Evolutionary conservation across 2,888 invertebrate species (phyloP), one percentile per base, ranked within the genome.

Genomic region (Dasypolia templi): DNA sequence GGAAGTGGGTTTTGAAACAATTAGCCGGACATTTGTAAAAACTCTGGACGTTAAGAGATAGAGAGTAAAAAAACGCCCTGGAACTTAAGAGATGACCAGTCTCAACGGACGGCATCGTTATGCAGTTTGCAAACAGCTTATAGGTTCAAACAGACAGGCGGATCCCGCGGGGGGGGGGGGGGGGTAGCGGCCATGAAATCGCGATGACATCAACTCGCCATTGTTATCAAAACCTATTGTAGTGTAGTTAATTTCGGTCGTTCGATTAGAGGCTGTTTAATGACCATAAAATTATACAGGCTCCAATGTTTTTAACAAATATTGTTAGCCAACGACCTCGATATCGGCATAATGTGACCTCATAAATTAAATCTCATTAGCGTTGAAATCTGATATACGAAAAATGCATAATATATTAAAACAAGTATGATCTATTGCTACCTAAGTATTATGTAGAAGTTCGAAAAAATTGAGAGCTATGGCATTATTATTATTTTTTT

Each of bases 311-410:
- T 46, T 79, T 11, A 3, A 32, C 26, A 72, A 79, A 53, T 29
- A 51, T 72, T 72, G 17, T 35, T 2, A 19, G 51, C 44, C 6
- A 29, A 29, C 4, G 44, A 51, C 80, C 32, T 46, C 58, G 14
- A 14, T 49, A 26, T 56, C 19, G 39, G 22, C 11, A 19, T 44
- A 42, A 19, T 0, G 17, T 69, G 82, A 58, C 56, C 79, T 70
- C 82, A 69, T 62, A 42, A 66, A 42, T 62, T 56, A 63, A 81
- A 66, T 79, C 63, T 46, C 17, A 42, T 73, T 73, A n/a, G 26
- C 17, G 26, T 2, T 56, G 17, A 46, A 39, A 53, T 64, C 19
- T 75, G 53, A 80, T 39, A 22, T 17, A 42, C 11, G 22, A 44
- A 59, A 29, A 12, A 49, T 29, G 29, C 2, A 42, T 3, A 39